Conservation (phyloP, 64 coral and sea anemone genomes). For the Pocillopora damicornis region DNA sequence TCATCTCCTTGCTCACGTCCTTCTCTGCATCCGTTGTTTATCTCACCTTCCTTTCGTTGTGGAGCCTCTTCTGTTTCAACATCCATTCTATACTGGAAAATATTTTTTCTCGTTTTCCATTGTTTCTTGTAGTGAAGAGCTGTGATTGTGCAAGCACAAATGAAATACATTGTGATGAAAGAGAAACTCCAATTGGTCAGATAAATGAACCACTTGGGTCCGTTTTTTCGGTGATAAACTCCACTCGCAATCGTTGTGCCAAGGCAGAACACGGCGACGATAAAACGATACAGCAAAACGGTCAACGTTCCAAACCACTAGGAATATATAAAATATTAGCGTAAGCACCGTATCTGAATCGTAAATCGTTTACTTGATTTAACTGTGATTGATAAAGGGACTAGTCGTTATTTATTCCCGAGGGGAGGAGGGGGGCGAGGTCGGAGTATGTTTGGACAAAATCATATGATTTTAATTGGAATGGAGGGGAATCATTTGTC, state of each 20-base stretch:
- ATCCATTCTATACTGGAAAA: not conserved
- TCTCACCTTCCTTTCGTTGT: too few species aligned
- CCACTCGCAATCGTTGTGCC: slow-evolving; percentile 48
- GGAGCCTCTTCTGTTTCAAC: too few species aligned
- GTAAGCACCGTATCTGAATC: too few species aligned
- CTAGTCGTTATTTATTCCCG: too few species aligned
- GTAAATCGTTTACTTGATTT: too few species aligned
- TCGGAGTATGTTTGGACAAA: too few species aligned
- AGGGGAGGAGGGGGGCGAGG: too few species aligned
- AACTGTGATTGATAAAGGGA: too few species aligned
- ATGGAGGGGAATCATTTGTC: too few species aligned
- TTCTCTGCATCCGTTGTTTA: too few species aligned
- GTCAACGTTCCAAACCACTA: slow-evolving; percentile 8
- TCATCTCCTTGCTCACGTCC: not conserved
- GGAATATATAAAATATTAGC: not conserved
- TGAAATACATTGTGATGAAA: slow-evolving; percentile 30
- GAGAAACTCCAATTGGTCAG: slow-evolving; percentile 46
- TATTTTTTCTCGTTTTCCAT: not conserved
- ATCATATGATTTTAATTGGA: too few species aligned
- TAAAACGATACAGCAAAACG: slow-evolving; percentile 28
- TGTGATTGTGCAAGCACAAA: slow-evolving; percentile 20
- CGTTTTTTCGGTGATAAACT: not conserved
- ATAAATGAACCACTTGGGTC: slow-evolving; percentile 53
- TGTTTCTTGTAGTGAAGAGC: slow-evolving; percentile 24
- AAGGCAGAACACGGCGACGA: slow-evolving; percentile 43